Evolutionary conservation across 2,888 invertebrate genomes (phyloP), one percentile per base, ranked within the genome.

Genomic region (Torymus texanus): DNA sequence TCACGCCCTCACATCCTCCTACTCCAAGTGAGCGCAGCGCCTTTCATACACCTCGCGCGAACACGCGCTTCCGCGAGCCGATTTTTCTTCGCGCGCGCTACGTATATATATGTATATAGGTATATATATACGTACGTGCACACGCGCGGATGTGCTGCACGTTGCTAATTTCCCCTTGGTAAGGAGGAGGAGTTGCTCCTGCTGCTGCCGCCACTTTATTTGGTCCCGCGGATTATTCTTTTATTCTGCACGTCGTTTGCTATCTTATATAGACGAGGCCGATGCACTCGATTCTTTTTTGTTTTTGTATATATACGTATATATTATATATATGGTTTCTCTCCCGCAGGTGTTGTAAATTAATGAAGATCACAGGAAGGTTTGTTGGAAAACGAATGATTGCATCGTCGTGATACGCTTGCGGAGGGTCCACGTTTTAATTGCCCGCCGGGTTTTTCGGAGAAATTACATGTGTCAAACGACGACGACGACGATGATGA

Each of bases 1-100:
- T 90, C 89, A 89, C 89, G 90, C 90, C 90, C 90, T 89, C 90
- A 88, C 89, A 89, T 90, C 89, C 90, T 89, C 86, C 87, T 41
- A 41, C 41, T 85, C 82, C 71, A n/a, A n/a, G n/a, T n/a, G n/a
- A n/a, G n/a, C n/a, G n/a, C 73, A 29, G 75, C 82, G 80, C 56
- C 76, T 77, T 72, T 66, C 78, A 53, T 68, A 79, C 68, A 78
- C 78, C 29, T 29, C 29, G 68, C 81, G 65, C 50, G 62, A 56
- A 66, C 58, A 61, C 29, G 70, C 65, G 58, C 16, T 21, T 29
- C 50, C 41, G 41, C 41, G 41, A 41, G 16, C 75, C 61, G 70
- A 77, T 71, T 77, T 77, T 77, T 77, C 76, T 77, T 70, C 70
- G 51, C 76, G 56, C 68, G 50, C 16, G n/a, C n/a, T n/a, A n/a